phyloP scores from a whole-genome alignment of 2,797 vertebrate species.

The Oreochromis mossambicus region DNA sequence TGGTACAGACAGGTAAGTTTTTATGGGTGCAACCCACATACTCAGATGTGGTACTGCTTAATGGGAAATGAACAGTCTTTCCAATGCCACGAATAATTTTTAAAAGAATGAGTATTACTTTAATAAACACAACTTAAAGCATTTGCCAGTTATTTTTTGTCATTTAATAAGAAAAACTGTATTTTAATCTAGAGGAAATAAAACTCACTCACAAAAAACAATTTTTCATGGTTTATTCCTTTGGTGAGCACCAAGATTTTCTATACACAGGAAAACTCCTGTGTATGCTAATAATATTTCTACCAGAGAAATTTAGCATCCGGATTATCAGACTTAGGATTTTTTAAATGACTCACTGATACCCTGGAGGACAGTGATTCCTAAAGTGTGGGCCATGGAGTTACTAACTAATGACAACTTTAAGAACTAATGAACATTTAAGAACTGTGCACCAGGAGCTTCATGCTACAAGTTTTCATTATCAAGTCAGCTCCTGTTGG shows the following conservation, averaged over 20 bases:
- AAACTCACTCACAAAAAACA: background rate
- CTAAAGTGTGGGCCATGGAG: background rate
- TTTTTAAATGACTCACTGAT: background rate
- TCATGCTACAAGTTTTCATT: background rate
- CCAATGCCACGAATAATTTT: fast-evolving
- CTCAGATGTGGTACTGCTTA: background rate
- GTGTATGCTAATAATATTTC: background rate
- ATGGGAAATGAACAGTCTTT: background rate
- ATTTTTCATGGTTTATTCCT: background rate
- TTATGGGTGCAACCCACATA: background rate
- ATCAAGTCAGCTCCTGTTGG: background rate
- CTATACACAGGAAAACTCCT: background rate
- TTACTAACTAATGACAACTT: background rate
- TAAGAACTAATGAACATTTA: background rate
- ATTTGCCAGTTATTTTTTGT: background rate
- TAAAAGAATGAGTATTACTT: background rate
- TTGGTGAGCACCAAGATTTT: background rate
- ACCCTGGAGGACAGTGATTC: background rate
- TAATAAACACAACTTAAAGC: background rate
- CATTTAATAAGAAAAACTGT: too few relatives aligned
- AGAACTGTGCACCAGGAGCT: background rate
- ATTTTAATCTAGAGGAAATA: background rate
- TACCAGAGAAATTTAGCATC: background rate
- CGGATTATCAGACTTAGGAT: background rate
- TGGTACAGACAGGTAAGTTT: background rate